A percentile compares a stretch with the other conserved stretches of the same genome.
These are phyloP conservation scores for Drosophila niveifrons DNA, from an alignment of 2,888 invertebrate genomes.

Conservation along the genomic window DNA sequence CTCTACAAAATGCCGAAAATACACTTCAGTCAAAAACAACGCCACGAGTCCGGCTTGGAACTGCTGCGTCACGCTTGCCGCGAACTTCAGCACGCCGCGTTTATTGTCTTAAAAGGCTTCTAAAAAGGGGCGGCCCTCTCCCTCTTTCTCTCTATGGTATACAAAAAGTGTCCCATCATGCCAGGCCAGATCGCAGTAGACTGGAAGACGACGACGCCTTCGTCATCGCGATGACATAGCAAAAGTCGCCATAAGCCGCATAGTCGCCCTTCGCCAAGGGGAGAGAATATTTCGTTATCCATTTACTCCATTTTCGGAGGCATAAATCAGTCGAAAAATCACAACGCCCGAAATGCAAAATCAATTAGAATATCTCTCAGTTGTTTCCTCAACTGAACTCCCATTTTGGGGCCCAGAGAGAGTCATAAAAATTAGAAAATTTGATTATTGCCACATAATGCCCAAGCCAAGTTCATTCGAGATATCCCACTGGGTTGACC, in stretches of 20 bases:
- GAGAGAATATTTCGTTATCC: constrained; percentile 18
- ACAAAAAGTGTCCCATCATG: constrained; percentile 73
- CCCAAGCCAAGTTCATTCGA: constrained; percentile 24
- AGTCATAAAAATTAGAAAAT: constrained; percentile 83
- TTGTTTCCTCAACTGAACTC: not conserved
- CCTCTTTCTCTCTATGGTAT: not conserved
- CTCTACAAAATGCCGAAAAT: constrained; percentile 54
- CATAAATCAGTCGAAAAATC: constrained; percentile 59
- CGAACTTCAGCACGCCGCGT: constrained; percentile 74
- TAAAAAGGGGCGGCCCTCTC: constrained; percentile 51
- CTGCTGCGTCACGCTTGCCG: constrained; percentile 73
- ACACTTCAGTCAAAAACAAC: constrained; percentile 56
- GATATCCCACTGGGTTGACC: constrained; percentile 38
- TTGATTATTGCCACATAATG: constrained; percentile 76
- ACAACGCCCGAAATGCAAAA: constrained; percentile 59
- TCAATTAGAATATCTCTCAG: constrained; percentile 68
- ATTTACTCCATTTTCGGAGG: constrained; percentile 13
- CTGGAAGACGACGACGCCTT: constrained; percentile 71
- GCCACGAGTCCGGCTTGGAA: constrained; percentile 33
- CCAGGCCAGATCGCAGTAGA: constrained; percentile 68
- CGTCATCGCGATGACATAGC: constrained; percentile 49
- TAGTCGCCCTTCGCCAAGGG: constrained; percentile 13
- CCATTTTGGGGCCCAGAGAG: constrained; percentile 66
- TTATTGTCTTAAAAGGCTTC: constrained; percentile 72
- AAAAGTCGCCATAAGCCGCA: constrained; percentile 8